Conservation (phyloP, 35 echinoderm and acorn worm genomes). For the Lytechinus pictus region DNA sequence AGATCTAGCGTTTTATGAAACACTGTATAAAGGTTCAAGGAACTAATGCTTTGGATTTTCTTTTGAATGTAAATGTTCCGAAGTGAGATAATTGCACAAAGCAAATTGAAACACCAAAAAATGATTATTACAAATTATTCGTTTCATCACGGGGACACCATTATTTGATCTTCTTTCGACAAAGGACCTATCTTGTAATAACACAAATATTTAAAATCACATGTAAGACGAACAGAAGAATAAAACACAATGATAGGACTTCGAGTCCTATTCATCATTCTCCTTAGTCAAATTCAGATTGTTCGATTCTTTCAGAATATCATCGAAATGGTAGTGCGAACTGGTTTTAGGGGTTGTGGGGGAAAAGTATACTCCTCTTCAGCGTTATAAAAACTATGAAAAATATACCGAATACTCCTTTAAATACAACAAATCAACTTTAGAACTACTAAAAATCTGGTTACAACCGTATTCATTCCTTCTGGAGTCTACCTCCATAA, state of each 20-base stretch:
- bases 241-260: not conserved
- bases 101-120: slow-evolving; percentile 17
- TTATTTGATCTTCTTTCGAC: not conserved
- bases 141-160: not conserved
- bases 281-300: not conserved
- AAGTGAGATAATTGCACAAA: not conserved
- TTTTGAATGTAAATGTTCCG: not conserved
- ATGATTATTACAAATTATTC: not conserved
- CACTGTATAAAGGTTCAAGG: not conserved
- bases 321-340: not conserved
- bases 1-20: not conserved
- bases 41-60: not conserved
- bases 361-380: not conserved
- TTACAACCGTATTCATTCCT: not conserved
- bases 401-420: not conserved
- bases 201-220: not conserved
- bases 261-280: not conserved
- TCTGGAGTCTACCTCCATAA: not conserved
- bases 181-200: not conserved
- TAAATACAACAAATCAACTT: not conserved
- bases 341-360: not conserved
- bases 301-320: not conserved
- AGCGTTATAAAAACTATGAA: not conserved
- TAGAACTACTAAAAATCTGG: not conserved
- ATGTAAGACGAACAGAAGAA: not conserved